Base-by-base conservation (phyloP, 2,113 vertebrate species). In the Girardinichthys multiradiatus region DNA sequence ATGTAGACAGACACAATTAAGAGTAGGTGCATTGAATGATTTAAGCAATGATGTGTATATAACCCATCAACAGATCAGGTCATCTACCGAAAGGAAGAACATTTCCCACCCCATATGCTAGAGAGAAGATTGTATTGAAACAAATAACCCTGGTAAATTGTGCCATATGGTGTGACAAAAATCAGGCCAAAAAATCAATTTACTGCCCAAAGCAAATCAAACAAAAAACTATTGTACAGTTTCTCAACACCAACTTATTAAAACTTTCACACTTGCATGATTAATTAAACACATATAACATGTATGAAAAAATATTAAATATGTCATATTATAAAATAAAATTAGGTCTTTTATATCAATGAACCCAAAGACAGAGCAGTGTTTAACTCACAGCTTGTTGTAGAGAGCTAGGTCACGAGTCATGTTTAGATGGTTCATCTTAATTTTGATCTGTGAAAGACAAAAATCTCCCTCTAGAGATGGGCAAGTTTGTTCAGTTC, bases 41-140 rank as follows among this genome's bases (percentile, higher is more conserved):
- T 54, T 11, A 63, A 68, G 58, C 59, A 72, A 13, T 33, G 7
- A 39, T 65, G 51, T 29, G 48, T 30, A 76, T 4, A 68, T 27
- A 62, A 63, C 10, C 51, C 35, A 28, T n/a, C 54, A 14, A 63
- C 19, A 76, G n/a, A 63, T 21, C 48, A 48, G 45, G 61, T 69
- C 70, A 64, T 83, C 57, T 26, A 70, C 84, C 80, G 64, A 54
- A 74, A 83, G 65, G n/a, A 73, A 70, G 39, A 57, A 37, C 26
- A 68, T 73, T 39, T 72, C 28, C 51, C 8, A n/a, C 13, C 51
- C 54, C 65, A 65, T 80, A 76, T 82, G 68, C 62, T 63, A 27
- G 31, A 78, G 54, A 68, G 19, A 27, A 76, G 61, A 59, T 74
- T 60, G 31, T 61, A 80, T 80, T 68, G 29, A 85, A 85, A 80